Conservation (phyloP, 2,797 vertebrate species). For the Hapalemur alaotrensis region DNA sequence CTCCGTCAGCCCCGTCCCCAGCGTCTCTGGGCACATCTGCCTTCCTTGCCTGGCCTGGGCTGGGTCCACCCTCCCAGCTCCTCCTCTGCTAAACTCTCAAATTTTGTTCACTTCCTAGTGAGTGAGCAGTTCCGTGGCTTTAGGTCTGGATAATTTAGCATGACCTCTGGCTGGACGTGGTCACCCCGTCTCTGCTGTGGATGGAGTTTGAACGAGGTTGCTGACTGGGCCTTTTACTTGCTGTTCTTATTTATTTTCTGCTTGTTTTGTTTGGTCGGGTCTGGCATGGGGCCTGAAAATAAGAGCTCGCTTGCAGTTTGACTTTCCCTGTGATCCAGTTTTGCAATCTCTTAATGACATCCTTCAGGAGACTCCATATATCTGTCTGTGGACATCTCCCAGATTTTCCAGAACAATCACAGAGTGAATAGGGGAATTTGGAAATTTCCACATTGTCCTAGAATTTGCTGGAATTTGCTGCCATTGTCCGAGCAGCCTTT, state of each 20-base stretch:
- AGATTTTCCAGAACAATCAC: conserved; percentile 53
- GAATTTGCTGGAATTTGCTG: conserved; percentile 24
- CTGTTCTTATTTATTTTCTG: conserved; percentile 70
- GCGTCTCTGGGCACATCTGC: neutral
- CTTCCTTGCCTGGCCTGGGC: neutral
- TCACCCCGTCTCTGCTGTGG: neutral
- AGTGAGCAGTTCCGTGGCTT: neutral
- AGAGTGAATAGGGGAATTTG: conserved; percentile 37
- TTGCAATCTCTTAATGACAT: conserved; percentile 53
- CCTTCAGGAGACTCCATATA: conserved; percentile 21
- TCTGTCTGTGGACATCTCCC: conserved; percentile 50
- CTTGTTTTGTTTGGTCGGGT: conserved; percentile 66
- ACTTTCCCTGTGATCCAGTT: conserved; percentile 40
- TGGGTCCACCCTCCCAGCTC: neutral
- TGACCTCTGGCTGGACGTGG: neutral
- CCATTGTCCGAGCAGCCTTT: neutral
- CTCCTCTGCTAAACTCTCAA: neutral
- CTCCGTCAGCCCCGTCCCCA: neutral
- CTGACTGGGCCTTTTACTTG: conserved; percentile 17
- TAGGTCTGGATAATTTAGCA: neutral
- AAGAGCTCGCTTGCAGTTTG: neutral
- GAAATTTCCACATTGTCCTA: conserved; percentile 47
- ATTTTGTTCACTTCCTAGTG: neutral
- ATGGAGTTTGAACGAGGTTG: conserved; percentile 14
- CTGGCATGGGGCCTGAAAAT: conserved; percentile 53